phyloP scores from a whole-genome alignment of 2,113 vertebrate species.

The Sinosuthora webbiana region DNA sequence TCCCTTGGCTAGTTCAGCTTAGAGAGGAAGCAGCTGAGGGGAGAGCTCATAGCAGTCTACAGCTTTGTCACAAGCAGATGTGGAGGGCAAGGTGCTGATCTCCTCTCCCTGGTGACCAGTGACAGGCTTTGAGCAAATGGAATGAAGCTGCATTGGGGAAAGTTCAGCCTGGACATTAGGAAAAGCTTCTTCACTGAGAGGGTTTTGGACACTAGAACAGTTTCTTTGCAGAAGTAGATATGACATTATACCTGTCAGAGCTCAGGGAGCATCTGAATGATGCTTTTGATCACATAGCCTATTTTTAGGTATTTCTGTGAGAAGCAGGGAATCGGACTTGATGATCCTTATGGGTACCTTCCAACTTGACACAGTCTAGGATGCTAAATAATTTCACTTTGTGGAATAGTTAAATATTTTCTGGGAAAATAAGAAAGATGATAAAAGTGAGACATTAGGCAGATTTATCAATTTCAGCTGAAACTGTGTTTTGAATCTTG shows the following conservation, averaged over 20 bases:
- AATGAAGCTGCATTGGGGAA: not conserved
- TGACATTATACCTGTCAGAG: not conserved
- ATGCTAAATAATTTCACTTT: not conserved
- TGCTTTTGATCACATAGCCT: not conserved
- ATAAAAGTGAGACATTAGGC: not conserved
- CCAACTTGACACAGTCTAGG: not conserved
- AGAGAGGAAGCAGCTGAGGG: not conserved
- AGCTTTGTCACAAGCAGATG: not conserved
- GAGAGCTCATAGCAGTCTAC: no score
- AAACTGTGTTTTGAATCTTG: not conserved
- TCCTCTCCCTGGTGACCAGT: not conserved
- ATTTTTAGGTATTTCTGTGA: not conserved
- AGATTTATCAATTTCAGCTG: not conserved
- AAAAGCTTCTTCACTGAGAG: not conserved
- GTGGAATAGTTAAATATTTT: not conserved
- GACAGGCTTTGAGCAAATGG: fast-evolving
- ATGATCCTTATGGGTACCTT: not conserved
- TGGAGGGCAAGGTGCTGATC: not conserved
- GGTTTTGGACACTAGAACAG: not conserved
- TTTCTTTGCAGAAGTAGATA: not conserved
- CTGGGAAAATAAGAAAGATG: not conserved
- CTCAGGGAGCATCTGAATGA: not conserved
- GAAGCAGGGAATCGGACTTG: not conserved
- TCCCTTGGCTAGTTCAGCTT: not conserved
- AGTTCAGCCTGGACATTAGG: not conserved